These are phyloP conservation scores for Gambusia affinis DNA, from an alignment of 2,113 vertebrate species.

Conservation along the genomic window DNA sequence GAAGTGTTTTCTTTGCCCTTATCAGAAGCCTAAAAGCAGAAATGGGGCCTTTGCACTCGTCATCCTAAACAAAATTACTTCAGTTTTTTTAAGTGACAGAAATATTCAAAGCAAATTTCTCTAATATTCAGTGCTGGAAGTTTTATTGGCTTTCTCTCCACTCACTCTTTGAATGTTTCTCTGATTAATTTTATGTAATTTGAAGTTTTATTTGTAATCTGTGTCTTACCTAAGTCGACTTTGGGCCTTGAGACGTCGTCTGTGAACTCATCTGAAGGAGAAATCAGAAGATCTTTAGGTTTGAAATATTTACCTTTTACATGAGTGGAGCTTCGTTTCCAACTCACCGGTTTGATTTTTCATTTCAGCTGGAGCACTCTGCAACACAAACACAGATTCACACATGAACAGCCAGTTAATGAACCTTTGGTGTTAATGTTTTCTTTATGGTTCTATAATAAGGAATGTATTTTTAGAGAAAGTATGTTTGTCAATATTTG, in stretches of 20 bases:
- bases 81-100: too few species aligned
- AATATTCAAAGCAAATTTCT: too few species aligned
- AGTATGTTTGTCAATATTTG: not conserved
- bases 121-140: too few species aligned
- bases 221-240: not conserved
- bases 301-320: not conserved
- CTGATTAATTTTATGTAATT: too few species aligned
- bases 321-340: not conserved
- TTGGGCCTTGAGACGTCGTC: not conserved
- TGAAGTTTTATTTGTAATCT: not conserved
- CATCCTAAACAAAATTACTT: too few species aligned
- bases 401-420: not conserved
- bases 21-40: too few species aligned
- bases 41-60: too few species aligned
- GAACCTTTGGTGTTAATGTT: not conserved
- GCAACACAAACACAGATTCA: not conserved
- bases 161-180: too few species aligned
- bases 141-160: too few species aligned
- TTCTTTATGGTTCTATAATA: not conserved
- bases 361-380: conserved; percentile 9
- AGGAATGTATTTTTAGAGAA: not conserved
- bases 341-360: not conserved
- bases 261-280: not conserved
- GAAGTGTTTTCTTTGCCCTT: too few species aligned
- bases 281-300: not conserved